Conservation (phyloP, 2,888 invertebrate species). For the Tiliacea aurago region DNA sequence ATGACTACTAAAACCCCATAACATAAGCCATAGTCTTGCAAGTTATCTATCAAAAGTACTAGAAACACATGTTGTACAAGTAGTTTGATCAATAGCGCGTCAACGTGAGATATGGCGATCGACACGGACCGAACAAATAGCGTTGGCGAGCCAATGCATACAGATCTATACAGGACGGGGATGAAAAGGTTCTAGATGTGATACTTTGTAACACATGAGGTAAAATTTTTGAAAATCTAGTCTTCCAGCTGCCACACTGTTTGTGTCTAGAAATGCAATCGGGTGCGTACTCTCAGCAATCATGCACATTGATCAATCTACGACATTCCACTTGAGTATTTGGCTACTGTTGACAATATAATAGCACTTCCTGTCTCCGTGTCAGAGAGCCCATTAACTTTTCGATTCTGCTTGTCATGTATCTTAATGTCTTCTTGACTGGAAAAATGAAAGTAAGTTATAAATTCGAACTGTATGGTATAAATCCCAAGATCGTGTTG, state of each 20-base stretch:
- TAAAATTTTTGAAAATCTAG: no score
- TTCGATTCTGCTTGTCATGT: neutral
- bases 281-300: neutral
- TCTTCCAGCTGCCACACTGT: no score
- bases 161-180: slow-evolving; percentile 70
- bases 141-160: slow-evolving; percentile 79
- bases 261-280: neutral
- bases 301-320: neutral
- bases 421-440: neutral
- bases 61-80: slow-evolving; percentile 69
- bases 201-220: slow-evolving; percentile 44
- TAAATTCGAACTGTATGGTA: neutral
- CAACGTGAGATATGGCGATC: slow-evolving; percentile 80
- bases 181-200: slow-evolving; percentile 20
- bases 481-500: neutral
- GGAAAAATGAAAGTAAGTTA: neutral
- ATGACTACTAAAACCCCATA: slow-evolving; percentile 10
- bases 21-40: slow-evolving; percentile 34
- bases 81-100: slow-evolving; percentile 79
- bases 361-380: neutral
- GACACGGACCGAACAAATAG: slow-evolving; percentile 75
- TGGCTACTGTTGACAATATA: neutral
- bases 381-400: no score
- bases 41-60: slow-evolving; percentile 71
- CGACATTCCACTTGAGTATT: neutral